These are phyloP conservation scores for Eudyptes chrysolophus DNA, from an alignment of 2,113 vertebrate species.

Conservation along the genomic window DNA sequence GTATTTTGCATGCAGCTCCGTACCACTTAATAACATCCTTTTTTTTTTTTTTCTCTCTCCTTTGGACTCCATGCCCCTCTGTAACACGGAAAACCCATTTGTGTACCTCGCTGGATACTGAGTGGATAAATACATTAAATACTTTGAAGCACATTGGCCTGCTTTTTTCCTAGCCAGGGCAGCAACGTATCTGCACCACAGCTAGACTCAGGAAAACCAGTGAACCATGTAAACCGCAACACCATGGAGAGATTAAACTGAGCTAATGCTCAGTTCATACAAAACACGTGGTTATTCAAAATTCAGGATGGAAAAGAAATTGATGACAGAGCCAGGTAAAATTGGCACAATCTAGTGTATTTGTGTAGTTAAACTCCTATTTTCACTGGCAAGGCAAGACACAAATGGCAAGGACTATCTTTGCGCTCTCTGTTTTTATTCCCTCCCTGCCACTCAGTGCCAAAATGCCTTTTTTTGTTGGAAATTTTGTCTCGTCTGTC, in stretches of 20 bases:
- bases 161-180: background rate
- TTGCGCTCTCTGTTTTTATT: background rate
- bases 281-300: background rate
- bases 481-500: background rate
- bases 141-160: background rate
- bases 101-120: background rate
- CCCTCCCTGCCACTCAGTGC: background rate
- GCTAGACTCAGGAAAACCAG: background rate
- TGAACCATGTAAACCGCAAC: background rate
- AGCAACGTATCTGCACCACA: background rate
- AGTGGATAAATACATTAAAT: background rate
- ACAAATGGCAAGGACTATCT: background rate
- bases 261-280: background rate
- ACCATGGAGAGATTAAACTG: background rate
- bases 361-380: background rate
- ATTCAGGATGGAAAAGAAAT: background rate
- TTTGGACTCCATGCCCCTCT: background rate
- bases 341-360: background rate
- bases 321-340: background rate
- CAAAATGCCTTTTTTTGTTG: background rate
- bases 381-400: background rate
- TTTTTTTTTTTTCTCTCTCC: background rate
- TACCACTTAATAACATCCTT: background rate
- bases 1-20: background rate
- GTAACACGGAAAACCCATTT: background rate